phyloP scores from a whole-genome alignment of 2,797 vertebrate species.

The Cyprinella venusta region DNA sequence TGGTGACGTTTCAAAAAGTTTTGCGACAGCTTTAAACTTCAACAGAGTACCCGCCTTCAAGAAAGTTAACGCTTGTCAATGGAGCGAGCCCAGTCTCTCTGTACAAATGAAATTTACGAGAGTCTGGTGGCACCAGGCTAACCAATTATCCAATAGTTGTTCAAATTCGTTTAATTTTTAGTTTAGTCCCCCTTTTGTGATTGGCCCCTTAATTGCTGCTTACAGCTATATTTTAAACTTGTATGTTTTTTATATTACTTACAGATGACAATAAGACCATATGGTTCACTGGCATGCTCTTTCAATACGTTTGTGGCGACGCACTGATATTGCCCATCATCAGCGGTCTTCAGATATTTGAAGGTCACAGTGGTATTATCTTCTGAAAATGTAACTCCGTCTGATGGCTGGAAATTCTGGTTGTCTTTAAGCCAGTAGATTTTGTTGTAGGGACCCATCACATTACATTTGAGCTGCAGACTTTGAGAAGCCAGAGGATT shows the following conservation, averaged over 20 bases:
- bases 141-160: not conserved
- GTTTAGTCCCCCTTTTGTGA: not conserved
- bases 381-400: not conserved
- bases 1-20: not conserved
- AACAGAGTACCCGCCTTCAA: no score
- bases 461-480: constrained; percentile 71
- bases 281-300: constrained; percentile 44
- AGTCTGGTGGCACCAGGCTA: no score
- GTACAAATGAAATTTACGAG: no score
- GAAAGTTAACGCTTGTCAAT: no score
- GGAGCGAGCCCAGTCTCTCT: no score
- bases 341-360: constrained; percentile 48
- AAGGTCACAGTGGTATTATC: constrained; percentile 65
- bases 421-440: constrained; percentile 70
- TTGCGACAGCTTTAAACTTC: not conserved
- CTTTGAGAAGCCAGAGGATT: constrained; percentile 62
- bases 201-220: not conserved
- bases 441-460: constrained; percentile 62
- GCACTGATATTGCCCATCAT: constrained; percentile 70
- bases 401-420: not conserved
- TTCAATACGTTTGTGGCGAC: constrained; percentile 58
- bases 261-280: constrained; percentile 69
- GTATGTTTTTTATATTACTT: constrained; percentile 51
- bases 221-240: not conserved
- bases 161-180: not conserved